phyloP scores from a whole-genome alignment of 2,113 vertebrate species.

The Urocynchramus pylzowi region DNA sequence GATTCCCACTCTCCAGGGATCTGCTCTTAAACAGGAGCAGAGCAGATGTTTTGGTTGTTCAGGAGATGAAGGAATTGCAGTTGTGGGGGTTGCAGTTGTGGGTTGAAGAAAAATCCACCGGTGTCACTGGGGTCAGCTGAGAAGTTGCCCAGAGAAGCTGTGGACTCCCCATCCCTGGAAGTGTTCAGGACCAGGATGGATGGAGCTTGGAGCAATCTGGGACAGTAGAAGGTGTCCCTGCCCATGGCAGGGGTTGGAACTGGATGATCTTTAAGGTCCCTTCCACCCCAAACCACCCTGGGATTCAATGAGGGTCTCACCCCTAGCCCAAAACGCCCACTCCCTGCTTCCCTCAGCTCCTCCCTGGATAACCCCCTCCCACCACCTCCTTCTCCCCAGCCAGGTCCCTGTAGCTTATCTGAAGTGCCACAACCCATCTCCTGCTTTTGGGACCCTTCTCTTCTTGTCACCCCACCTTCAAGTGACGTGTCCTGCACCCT shows the following conservation, averaged over 20 bases:
- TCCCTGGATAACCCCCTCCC: neutral
- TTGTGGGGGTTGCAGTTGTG: neutral
- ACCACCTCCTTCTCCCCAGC: neutral
- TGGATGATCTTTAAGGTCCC: neutral
- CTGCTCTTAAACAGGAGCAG: neutral
- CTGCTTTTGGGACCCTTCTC: neutral
- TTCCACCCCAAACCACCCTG: neutral
- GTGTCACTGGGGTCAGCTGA: neutral
- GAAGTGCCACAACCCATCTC: neutral
- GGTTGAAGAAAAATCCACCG: accelerated
- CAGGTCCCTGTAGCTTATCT: neutral
- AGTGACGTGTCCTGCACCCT: neutral
- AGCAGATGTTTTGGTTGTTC: neutral
- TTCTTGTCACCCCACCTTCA: neutral
- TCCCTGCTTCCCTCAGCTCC: neutral
- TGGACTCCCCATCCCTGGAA: neutral
- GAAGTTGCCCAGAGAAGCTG: neutral
- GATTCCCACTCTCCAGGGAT: neutral
- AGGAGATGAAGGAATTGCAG: neutral
- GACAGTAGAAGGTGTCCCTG: neutral
- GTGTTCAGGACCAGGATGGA: neutral
- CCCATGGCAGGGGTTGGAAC: neutral
- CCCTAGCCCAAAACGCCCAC: neutral
- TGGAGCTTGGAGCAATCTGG: neutral
- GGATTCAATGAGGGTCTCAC: neutral